phyloP scores from a whole-genome alignment of 2,888 invertebrate genomes.

The Camponotus fellah region DNA sequence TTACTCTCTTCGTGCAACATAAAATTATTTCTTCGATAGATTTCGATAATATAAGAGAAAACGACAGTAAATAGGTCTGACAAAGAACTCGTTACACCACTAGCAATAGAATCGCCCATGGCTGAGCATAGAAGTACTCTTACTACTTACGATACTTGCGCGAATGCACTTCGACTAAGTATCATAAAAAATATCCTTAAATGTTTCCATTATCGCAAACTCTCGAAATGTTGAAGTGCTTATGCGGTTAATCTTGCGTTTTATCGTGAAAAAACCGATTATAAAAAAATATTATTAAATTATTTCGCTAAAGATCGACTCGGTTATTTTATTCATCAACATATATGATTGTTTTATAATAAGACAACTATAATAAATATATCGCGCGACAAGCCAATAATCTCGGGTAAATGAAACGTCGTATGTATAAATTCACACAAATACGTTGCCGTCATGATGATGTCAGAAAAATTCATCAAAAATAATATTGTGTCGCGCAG shows the following conservation, averaged over 20 bases:
- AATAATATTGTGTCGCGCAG: background rate
- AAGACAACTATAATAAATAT: background rate
- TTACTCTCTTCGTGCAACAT: background rate
- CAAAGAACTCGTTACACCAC: background rate
- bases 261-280: background rate
- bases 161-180: background rate
- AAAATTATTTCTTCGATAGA: background rate
- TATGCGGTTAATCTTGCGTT: background rate
- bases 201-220: background rate
- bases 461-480: background rate
- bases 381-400: background rate
- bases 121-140: slow-evolving; percentile 10
- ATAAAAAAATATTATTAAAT: slow-evolving; percentile 8
- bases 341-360: background rate
- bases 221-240: background rate
- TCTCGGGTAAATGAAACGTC: background rate
- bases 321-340: slow-evolving; percentile 1
- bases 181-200: background rate
- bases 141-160: slow-evolving; percentile 29
- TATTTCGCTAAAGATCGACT: background rate
- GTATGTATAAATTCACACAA: background rate
- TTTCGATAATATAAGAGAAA: background rate
- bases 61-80: background rate
- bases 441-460: background rate
- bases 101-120: background rate